phyloP scores from a whole-genome alignment of 2,113 vertebrate genomes.

The Cheilinus undulatus region DNA sequence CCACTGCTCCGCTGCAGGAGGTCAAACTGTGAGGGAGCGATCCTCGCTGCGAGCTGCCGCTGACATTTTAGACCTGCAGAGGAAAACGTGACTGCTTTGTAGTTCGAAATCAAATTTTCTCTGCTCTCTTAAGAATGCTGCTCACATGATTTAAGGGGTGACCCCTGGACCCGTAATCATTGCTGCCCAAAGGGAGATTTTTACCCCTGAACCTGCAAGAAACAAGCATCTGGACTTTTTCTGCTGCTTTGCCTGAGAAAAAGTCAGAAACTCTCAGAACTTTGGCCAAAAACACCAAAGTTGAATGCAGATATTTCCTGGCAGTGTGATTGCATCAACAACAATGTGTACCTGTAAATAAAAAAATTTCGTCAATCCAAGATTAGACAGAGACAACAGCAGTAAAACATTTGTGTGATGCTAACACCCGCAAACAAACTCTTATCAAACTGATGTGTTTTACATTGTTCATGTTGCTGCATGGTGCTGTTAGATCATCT shows the following conservation, averaged over 20 bases:
- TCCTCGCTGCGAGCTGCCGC: conserved; percentile 16
- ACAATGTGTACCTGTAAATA: not conserved
- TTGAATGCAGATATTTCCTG: conserved; percentile 16
- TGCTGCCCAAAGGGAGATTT: not conserved
- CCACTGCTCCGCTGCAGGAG: conserved; percentile 23
- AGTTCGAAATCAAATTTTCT: not conserved
- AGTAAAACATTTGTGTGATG: not conserved
- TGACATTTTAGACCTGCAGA: not conserved
- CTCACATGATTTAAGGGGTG: not conserved
- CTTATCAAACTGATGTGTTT: not conserved
- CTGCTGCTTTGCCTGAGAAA: conserved; percentile 15
- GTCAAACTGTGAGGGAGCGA: conserved; percentile 28
- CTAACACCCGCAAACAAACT: not conserved
- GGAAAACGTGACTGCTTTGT: not conserved
- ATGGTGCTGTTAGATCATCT: not conserved
- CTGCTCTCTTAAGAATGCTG: not conserved
- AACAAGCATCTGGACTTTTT: not conserved
- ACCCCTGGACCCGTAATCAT: not conserved
- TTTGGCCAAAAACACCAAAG: not conserved
- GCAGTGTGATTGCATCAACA: conserved; percentile 10
- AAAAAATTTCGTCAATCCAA: conserved; percentile 26
- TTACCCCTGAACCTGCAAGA: not conserved
- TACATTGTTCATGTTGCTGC: not conserved
- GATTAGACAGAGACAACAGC: not conserved
- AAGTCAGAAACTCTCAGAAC: not conserved